Base-by-base conservation (phyloP, 2,888 invertebrate genomes). In the Chydorus sphaericus region DNA sequence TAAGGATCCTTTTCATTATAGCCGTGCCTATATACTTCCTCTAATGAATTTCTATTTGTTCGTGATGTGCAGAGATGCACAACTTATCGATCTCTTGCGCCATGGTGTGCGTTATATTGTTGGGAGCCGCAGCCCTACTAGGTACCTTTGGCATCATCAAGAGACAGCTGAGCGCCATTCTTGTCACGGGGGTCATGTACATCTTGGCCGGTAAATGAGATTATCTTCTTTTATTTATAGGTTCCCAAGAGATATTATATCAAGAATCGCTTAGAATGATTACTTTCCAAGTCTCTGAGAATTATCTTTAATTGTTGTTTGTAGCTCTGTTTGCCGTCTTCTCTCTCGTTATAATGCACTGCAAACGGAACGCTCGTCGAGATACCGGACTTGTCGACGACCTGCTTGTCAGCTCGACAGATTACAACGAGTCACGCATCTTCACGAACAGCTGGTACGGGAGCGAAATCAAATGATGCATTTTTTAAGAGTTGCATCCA, bases 11-110 rank as follows among this genome's bases (percentile, higher is more conserved):
- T 20, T 50, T 28, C 11, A 29, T 50, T 50, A 31, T 20, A 3
- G 11, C 18, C 3, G n/a, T 50, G 29, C 50, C 14, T 50, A n/a
- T 48, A 10, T 11, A 23, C 20, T 16, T 26, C 26, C 10, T 5
- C n/a, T 18, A 18, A 4, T 48, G 48, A 18, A 10, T 20, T 48
- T 6, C 20, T 16, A 18, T 48, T 4, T 20, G 4, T 48, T 48
- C 20, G 20, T 55, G 39, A 38, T 33, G 61, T 65, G 2, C 71
- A 92, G 92, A 92, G 66, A 91, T 93, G 89, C 91, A 93, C 74
- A 93, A 93, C 71, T 75, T 93, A 61, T 92, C 91, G 57, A 92
- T 93, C 70, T 92, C 92, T 11, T 93, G 93, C 70, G 88, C 90
- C 49, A 76, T 93, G 63, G 93, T 93, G 5, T 89, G 90, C 65